Conservation (phyloP, 1,140 invertebrate genomes). For the Micrasema longulum region DNA sequence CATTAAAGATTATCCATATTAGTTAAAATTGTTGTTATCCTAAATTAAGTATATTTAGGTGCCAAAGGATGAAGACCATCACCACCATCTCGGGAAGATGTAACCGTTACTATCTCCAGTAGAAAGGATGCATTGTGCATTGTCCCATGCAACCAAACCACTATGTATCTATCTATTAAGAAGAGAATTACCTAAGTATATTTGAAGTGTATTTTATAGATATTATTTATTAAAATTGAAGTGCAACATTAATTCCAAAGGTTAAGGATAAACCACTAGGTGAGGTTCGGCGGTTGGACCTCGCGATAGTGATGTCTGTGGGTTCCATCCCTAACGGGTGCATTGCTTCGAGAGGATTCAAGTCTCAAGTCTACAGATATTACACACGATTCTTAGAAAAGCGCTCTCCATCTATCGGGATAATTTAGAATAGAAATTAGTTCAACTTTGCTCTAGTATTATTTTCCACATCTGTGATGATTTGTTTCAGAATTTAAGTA, state of each 20-base stretch:
- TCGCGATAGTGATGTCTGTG: not conserved
- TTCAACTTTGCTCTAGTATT: no score
- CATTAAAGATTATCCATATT: conserved; percentile 24
- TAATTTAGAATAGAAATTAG: conserved; percentile 23
- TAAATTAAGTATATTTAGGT: conserved; percentile 17
- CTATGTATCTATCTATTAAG: conserved; percentile 28
- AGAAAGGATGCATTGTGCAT: no score
- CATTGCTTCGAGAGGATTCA: not conserved
- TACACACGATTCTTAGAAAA: conserved; percentile 17
- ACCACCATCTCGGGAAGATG: not conserved
- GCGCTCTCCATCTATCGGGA: conserved; percentile 11
- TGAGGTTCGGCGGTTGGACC: not conserved
- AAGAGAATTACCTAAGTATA: conserved; percentile 39
- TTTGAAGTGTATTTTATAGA: conserved; percentile 41
- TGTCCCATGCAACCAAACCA: conserved; percentile 3
- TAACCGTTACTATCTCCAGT: not conserved
- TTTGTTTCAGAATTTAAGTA: no score
- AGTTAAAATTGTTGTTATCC: conserved; percentile 21
- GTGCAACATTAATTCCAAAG: conserved; percentile 38
- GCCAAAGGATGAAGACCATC: not conserved
- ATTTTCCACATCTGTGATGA: no score
- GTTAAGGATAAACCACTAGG: conserved; percentile 22
- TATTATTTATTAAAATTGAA: conserved; percentile 34
- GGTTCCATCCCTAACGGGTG: conserved; percentile 21
- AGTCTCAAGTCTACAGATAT: not conserved